These are phyloP conservation scores for Zosterops hypoxanthus DNA, from an alignment of 2,113 vertebrate species.

Conservation along the genomic window DNA sequence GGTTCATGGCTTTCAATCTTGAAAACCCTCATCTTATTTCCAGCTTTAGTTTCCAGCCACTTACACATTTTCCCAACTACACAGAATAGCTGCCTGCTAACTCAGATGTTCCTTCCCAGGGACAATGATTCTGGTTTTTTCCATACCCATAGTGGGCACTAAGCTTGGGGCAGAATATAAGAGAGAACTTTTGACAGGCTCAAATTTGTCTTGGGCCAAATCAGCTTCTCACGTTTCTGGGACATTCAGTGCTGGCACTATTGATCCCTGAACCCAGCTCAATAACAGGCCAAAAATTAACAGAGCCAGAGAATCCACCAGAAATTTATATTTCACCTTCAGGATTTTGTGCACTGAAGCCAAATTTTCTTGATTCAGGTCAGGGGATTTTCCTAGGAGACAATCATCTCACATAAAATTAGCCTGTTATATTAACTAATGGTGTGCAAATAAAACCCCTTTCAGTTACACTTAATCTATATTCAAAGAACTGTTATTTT, in stretches of 20 bases:
- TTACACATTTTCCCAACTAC: background rate
- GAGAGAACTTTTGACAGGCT: background rate
- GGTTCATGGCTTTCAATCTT: background rate
- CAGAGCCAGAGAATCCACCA: background rate
- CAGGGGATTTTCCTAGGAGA: background rate
- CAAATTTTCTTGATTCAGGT: background rate
- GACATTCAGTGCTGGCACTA: background rate
- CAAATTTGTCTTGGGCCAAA: background rate
- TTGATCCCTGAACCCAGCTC: background rate
- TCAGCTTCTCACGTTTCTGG: background rate
- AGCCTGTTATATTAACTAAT: background rate
- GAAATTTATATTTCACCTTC: background rate
- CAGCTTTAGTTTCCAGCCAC: background rate
- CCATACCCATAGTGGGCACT: background rate
- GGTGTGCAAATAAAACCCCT: conserved; percentile 7
- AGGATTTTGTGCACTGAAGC: background rate
- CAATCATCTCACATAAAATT: background rate
- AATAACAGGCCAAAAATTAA: background rate
- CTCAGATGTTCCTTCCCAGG: background rate
- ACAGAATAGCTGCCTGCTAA: background rate
- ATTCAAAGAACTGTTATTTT: background rate
- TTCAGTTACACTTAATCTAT: background rate
- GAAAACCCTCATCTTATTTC: background rate
- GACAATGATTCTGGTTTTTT: background rate
- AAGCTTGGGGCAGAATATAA: background rate